Conservation (phyloP, 2,888 invertebrate species). For the Embidobia sp. region DNA sequence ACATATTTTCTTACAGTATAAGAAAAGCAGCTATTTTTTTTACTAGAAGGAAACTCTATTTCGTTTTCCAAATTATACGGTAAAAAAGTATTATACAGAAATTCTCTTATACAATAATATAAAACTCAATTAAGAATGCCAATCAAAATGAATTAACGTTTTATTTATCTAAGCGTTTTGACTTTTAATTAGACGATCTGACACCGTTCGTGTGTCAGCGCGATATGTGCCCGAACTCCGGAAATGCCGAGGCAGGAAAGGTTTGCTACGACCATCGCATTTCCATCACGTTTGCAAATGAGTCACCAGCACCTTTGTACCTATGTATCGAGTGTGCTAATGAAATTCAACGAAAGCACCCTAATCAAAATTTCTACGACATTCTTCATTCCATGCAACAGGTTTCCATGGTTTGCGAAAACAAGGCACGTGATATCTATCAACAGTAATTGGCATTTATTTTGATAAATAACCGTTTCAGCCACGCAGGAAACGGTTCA, state of each 20-base stretch:
- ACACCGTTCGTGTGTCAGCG: constrained; percentile 93
- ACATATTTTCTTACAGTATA: no score
- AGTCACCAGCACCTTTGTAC: constrained; percentile 96
- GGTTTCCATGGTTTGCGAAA: constrained; percentile 97
- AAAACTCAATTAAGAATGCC: no score
- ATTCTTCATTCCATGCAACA: constrained; percentile 96
- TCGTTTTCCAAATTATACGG: no score
- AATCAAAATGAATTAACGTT: no score
- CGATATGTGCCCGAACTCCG: constrained; percentile 94
- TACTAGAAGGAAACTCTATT: no score
- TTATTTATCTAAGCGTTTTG: no score
- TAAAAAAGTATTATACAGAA: background rate
- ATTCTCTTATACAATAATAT: background rate
- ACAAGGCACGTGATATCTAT: constrained; percentile 85
- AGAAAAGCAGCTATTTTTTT: no score
- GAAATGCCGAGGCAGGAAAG: constrained; percentile 93
- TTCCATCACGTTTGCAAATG: constrained; percentile 92
- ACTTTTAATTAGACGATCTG: constrained; percentile 84
- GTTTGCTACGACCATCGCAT: constrained; percentile 97
- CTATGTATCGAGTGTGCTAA: constrained; percentile 98
- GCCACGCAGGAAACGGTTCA: constrained; percentile 7
- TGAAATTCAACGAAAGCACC: constrained; percentile 93
- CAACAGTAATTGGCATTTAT: constrained; percentile 31
- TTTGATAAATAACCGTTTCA: no score
- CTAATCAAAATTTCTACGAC: constrained; percentile 92